Percentiles rank a stretch among this genome's conserved stretches.
phyloP scores from a whole-genome alignment of 2,888 invertebrate genomes.

The Podabrus alpinus region DNA sequence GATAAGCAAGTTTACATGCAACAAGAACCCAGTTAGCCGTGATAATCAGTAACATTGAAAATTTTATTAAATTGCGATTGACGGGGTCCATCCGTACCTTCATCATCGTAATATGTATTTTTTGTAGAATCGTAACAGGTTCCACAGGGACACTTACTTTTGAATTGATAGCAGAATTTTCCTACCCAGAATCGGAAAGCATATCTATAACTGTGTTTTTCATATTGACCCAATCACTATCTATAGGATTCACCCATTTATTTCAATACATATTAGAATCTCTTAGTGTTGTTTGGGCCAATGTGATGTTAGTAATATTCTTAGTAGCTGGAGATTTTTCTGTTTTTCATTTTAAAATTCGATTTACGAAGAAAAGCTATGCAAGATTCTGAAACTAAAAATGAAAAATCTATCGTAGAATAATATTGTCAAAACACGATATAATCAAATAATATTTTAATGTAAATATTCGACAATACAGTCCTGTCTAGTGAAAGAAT shows the following conservation, averaged over 20 bases:
- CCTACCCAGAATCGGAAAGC: not conserved
- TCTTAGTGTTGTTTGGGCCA: not conserved
- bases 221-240: not conserved
- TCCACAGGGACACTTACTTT: not conserved
- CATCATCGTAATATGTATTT: no score
- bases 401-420: no score
- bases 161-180: not conserved
- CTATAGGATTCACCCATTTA: not conserved
- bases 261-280: not conserved
- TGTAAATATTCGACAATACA: no score
- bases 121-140: not conserved
- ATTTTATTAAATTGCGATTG: no score
- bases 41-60: no score
- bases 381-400: not conserved
- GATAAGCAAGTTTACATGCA: no score
- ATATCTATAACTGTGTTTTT: not conserved
- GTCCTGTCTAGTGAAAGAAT: no score
- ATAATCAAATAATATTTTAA: no score
- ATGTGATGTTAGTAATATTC: not conserved
- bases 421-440: no score
- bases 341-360: not conserved
- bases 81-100: no score
- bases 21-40: no score
- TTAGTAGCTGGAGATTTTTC: not conserved
- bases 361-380: not conserved